Conservation (phyloP, 2,888 invertebrate genomes). For the Carpatolechia fugitivella region DNA sequence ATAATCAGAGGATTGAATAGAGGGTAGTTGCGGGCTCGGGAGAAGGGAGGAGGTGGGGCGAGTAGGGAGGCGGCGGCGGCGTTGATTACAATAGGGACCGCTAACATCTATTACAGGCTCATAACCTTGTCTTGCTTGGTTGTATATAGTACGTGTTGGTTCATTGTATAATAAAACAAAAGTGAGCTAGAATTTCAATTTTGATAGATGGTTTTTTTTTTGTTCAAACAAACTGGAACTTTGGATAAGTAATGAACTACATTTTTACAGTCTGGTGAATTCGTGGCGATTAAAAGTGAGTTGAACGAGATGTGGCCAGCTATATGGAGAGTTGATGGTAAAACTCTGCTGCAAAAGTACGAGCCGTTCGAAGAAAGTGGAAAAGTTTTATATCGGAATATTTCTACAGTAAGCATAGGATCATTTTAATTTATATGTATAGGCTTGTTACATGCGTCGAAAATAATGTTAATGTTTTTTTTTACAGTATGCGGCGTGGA, state of each 20-base stretch:
- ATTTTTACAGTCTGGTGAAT: constrained; percentile 89
- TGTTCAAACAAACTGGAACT: neutral
- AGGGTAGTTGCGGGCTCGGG: neutral
- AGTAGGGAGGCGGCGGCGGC: neutral
- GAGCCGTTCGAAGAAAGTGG: constrained; percentile 91
- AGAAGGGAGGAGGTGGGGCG: neutral
- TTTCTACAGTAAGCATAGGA: constrained; percentile 85
- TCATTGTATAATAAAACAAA: neutral
- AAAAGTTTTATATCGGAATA: constrained; percentile 89
- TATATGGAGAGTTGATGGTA: constrained; percentile 95
- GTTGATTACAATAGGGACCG: constrained; percentile 1
- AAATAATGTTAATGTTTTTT: neutral
- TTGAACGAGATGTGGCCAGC: constrained; percentile 89
- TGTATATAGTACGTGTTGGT: neutral
- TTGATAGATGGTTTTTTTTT: neutral
- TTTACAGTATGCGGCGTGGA: constrained; percentile 90
- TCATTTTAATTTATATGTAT: neutral
- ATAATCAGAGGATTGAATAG: neutral
- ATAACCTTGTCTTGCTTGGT: neutral
- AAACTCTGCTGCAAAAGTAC: constrained; percentile 89
- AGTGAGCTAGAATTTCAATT: constrained; percentile 2
- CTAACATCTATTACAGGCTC: constrained; percentile 3
- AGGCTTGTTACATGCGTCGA: neutral
- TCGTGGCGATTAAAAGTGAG: constrained; percentile 91
- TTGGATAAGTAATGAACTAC: neutral